Evolutionary conservation across 2,888 invertebrate genomes (phyloP).

Genomic region (Volucella inanis): DNA sequence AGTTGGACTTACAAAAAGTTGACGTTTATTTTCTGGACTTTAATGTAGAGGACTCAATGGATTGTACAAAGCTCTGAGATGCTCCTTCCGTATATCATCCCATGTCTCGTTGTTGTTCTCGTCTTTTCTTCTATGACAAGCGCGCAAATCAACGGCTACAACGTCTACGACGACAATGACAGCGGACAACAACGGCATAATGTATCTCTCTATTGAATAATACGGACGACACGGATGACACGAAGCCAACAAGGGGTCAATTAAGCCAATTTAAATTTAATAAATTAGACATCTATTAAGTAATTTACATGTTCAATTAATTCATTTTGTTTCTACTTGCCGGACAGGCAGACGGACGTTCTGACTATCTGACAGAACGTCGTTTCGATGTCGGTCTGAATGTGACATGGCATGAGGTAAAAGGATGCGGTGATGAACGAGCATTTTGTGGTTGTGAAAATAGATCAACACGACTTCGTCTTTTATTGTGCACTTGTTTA

Average conservation of each 20-base stretch:
- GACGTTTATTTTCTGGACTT: constrained; percentile 43
- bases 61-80: not conserved
- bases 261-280: constrained; percentile 84
- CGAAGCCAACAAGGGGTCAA: constrained; percentile 79
- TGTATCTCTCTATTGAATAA: not conserved
- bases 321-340: constrained; percentile 73
- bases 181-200: not conserved
- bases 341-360: not conserved
- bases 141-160: constrained; percentile 24
- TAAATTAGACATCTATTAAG: constrained; percentile 82
- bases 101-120: constrained; percentile 17
- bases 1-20: constrained; percentile 44
- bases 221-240: constrained; percentile 15
- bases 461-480: constrained; percentile 37
- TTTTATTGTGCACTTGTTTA: constrained; percentile 62
- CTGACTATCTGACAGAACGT: constrained; percentile 1
- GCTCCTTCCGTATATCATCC: constrained; percentile 58
- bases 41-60: constrained; percentile 26
- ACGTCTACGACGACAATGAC: not conserved
- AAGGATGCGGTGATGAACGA: constrained; percentile 9
- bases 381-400: not conserved
- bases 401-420: constrained; percentile 11
- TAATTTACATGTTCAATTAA: constrained; percentile 79
- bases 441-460: constrained; percentile 27
- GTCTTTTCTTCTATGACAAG: constrained; percentile 50